Evolutionary conservation across 2,888 invertebrate genomes (phyloP).

Genomic region (Parnassius apollo): DNA sequence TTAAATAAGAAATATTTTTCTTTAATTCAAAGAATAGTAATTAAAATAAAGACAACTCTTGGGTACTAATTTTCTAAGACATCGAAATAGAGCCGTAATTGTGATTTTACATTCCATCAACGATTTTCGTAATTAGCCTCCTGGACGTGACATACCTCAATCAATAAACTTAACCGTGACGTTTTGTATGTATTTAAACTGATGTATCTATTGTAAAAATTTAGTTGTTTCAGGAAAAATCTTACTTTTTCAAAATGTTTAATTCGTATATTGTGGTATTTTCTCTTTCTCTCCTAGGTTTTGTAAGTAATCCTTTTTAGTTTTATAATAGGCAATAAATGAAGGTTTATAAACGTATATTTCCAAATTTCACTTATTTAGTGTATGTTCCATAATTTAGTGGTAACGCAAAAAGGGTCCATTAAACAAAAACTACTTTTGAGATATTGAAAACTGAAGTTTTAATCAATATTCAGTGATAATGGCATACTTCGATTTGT

Average conservation of each 20-base stretch:
- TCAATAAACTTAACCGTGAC: slow-evolving; percentile 5
- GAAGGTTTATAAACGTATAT: too few relatives aligned
- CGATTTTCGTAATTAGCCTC: slow-evolving; percentile 15
- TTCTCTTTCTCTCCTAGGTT: slow-evolving; percentile 9
- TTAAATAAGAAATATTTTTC: too few relatives aligned
- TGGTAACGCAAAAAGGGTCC: too few relatives aligned
- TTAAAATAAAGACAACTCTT: too few relatives aligned
- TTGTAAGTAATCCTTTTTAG: slow-evolving; percentile 24
- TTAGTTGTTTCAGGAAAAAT: background rate
- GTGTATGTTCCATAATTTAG: too few relatives aligned
- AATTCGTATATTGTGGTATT: slow-evolving; percentile 5
- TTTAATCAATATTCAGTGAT: too few relatives aligned
- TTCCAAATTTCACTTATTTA: too few relatives aligned
- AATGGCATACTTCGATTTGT: too few relatives aligned
- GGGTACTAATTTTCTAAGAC: background rate
- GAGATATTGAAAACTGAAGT: too few relatives aligned
- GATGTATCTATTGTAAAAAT: slow-evolving; percentile 9
- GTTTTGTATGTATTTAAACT: slow-evolving; percentile 23
- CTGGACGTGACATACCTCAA: slow-evolving; percentile 15
- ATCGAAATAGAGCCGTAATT: slow-evolving; percentile 11
- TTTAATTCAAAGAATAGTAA: too few relatives aligned
- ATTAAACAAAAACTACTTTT: too few relatives aligned
- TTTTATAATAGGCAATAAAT: too few relatives aligned
- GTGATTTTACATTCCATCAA: slow-evolving; percentile 11
- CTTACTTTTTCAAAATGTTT: slow-evolving; percentile 3